Conservation (phyloP, 2,888 invertebrate genomes). For the Peribatodes rhomboidaria region DNA sequence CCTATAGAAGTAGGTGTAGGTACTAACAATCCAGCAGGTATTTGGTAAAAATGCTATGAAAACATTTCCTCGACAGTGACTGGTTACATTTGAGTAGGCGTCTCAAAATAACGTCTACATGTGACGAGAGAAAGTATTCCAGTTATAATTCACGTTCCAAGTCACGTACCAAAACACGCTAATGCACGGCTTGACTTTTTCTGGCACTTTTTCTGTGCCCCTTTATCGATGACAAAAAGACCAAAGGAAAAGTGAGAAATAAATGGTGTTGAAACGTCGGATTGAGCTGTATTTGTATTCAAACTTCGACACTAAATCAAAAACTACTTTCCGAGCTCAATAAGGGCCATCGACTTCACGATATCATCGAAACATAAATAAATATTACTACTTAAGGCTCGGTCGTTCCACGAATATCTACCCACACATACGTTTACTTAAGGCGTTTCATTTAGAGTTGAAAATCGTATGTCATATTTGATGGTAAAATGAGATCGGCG, state of each 20-base stretch:
- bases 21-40: neutral
- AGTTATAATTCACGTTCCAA: conserved; percentile 54
- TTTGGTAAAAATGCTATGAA: neutral
- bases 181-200: conserved; percentile 65
- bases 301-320: conserved; percentile 72
- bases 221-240: conserved; percentile 68
- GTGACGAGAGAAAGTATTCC: conserved; percentile 51
- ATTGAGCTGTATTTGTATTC: conserved; percentile 67
- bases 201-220: conserved; percentile 63
- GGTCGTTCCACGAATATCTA: no score
- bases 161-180: conserved; percentile 68
- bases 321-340: conserved; percentile 58
- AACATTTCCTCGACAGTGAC: neutral
- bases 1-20: no score
- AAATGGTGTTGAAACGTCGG: conserved; percentile 69
- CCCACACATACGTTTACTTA: no score
- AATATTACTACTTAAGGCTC: no score
- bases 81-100: conserved; percentile 6
- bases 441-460: no score
- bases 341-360: conserved; percentile 34
- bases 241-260: conserved; percentile 62
- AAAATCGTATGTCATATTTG: no score
- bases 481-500: no score
- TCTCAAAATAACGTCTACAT: conserved; percentile 35
- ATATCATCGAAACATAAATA: conserved; percentile 20